These are phyloP conservation scores for Phenacoccus solenopsis DNA, from an alignment of 1,140 invertebrate species.

Conservation along the genomic window DNA sequence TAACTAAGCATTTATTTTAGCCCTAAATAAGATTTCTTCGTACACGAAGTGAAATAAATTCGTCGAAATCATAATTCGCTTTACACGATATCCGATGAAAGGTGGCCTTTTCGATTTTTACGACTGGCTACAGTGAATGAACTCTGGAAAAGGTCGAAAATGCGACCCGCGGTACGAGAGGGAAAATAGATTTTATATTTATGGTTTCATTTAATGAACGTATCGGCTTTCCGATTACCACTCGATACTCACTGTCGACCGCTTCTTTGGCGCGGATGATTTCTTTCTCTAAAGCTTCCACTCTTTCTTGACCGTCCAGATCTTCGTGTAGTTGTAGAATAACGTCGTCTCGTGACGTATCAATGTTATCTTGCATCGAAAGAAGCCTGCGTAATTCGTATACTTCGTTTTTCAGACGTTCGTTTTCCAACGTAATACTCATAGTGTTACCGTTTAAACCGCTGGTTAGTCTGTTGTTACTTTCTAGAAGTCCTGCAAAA, in stretches of 20 bases:
- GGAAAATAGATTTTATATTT: too few relatives aligned
- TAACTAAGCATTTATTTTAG: neutral
- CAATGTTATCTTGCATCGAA: constrained; percentile 16
- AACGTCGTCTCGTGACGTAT: constrained; percentile 33
- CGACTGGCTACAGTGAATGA: too few relatives aligned
- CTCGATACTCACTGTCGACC: constrained; percentile 36
- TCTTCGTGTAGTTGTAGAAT: constrained; percentile 35
- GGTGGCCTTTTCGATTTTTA: too few relatives aligned
- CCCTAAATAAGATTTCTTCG: neutral
- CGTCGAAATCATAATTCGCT: neutral
- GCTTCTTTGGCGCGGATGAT: constrained; percentile 42
- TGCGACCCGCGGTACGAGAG: too few relatives aligned
- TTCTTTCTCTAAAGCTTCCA: constrained; percentile 34
- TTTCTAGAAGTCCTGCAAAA: neutral
- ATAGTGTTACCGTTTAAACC: neutral
- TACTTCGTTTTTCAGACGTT: constrained; percentile 51
- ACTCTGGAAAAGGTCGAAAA: too few relatives aligned
- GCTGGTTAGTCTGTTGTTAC: neutral
- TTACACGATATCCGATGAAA: too few relatives aligned
- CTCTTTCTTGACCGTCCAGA: constrained; percentile 28
- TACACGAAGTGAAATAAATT: neutral
- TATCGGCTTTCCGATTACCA: too few relatives aligned
- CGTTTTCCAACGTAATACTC: constrained; percentile 47
- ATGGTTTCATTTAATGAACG: too few relatives aligned
- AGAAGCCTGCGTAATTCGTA: constrained; percentile 30